Evolutionary conservation across 2,888 invertebrate genomes (phyloP).

Genomic region (Nesidiocoris tenuis): DNA sequence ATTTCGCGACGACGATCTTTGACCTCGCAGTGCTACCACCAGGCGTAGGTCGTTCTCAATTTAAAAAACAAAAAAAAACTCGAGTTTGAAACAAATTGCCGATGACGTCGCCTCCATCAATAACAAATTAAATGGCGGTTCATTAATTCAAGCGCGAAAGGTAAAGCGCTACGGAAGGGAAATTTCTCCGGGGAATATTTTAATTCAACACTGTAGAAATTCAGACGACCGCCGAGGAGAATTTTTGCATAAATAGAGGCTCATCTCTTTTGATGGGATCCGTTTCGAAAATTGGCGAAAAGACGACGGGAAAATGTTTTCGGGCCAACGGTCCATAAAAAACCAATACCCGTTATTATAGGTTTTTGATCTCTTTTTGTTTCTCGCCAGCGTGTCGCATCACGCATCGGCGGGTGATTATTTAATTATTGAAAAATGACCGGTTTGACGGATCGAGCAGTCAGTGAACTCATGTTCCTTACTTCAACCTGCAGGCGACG

Average conservation of each 20-base stretch:
- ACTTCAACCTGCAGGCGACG: neutral
- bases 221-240: neutral
- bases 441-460: neutral
- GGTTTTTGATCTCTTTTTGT: neutral
- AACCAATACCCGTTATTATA: neutral
- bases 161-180: neutral
- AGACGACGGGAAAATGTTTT: neutral
- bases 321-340: neutral
- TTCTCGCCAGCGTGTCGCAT: neutral
- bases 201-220: neutral
- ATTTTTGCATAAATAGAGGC: neutral
- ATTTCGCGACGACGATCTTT: neutral
- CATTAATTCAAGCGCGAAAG: neutral
- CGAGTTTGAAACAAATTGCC: neutral
- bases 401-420: neutral
- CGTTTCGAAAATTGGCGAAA: neutral
- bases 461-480: neutral
- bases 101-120: neutral
- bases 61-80: neutral
- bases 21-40: neutral
- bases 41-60: neutral
- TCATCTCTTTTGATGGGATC: neutral
- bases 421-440: neutral
- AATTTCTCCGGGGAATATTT: neutral
- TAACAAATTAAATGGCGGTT: neutral